Conservation (phyloP, 2,113 vertebrate genomes). For the Peromyscus polionotus region DNA sequence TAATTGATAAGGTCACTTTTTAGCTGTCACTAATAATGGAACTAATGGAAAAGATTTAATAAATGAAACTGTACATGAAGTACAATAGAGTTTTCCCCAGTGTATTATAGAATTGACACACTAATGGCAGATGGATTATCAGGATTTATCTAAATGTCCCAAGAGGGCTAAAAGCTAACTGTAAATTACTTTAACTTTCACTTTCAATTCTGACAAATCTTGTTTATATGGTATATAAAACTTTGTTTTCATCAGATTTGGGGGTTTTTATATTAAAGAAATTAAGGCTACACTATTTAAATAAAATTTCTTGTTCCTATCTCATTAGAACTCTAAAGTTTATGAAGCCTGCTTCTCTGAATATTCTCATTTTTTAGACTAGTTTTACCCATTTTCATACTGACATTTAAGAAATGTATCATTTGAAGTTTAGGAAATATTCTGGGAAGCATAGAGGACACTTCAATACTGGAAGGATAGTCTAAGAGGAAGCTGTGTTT, state of each 20-base stretch:
- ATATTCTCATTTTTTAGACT: slow-evolving; percentile 59
- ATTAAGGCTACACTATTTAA: slow-evolving; percentile 86
- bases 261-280: slow-evolving; percentile 84
- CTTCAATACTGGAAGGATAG: slow-evolving; percentile 62
- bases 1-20: slow-evolving; percentile 79
- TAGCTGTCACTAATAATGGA: slow-evolving; percentile 79
- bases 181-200: slow-evolving; percentile 81
- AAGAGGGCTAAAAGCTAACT: slow-evolving; percentile 84
- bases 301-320: slow-evolving; percentile 84
- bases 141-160: slow-evolving; percentile 73
- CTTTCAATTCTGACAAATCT: slow-evolving; percentile 85
- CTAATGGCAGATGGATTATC: slow-evolving; percentile 76
- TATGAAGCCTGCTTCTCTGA: slow-evolving; percentile 84
- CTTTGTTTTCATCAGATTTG: slow-evolving; percentile 82
- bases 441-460: slow-evolving; percentile 61
- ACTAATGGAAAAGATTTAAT: slow-evolving; percentile 78
- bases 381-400: slow-evolving; percentile 71
- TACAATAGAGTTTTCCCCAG: slow-evolving; percentile 84
- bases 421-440: slow-evolving; percentile 66
- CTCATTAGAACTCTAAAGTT: slow-evolving; percentile 83
- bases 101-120: slow-evolving; percentile 78
- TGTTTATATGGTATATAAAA: slow-evolving; percentile 79
- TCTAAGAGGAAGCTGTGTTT: slow-evolving; percentile 64
- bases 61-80: slow-evolving; percentile 77
- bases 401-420: slow-evolving; percentile 51